phyloP scores from a whole-genome alignment of 2,888 invertebrate species.

The Heteropelma amictum region DNA sequence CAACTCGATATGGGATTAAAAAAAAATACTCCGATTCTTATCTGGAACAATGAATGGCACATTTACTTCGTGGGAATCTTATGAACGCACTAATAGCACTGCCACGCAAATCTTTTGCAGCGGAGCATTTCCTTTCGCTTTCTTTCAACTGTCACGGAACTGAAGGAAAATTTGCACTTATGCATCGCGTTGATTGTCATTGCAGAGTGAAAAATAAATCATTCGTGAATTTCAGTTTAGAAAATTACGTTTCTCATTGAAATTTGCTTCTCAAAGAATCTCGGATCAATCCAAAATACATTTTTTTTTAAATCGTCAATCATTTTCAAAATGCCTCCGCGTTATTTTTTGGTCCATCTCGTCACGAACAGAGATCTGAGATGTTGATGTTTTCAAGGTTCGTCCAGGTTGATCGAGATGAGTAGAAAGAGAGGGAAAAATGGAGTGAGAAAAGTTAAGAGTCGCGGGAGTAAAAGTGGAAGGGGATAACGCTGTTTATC shows the following conservation, averaged over 20 bases:
- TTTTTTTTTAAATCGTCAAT: no score
- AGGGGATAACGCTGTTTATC: slow-evolving; percentile 61
- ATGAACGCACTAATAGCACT: slow-evolving; percentile 15
- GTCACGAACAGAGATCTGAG: slow-evolving; percentile 20
- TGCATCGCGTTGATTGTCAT: background rate
- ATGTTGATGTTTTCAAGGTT: slow-evolving; percentile 3
- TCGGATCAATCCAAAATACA: background rate
- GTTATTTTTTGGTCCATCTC: background rate
- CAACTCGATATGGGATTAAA: slow-evolving; percentile 3
- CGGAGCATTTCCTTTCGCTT: slow-evolving; percentile 41
- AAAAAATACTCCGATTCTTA: slow-evolving; percentile 36
- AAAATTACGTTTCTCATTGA: background rate
- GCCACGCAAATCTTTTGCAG: background rate
- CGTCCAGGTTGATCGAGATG: slow-evolving; percentile 53
- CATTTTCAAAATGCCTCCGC: slow-evolving; percentile 12
- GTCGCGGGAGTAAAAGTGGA: slow-evolving; percentile 56
- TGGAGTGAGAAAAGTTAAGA: slow-evolving; percentile 21
- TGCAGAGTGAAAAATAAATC: background rate
- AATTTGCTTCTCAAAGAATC: background rate
- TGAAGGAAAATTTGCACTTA: background rate
- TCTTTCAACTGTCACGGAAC: slow-evolving; percentile 15
- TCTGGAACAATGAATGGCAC: slow-evolving; percentile 39
- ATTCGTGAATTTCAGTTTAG: no score
- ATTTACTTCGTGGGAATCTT: slow-evolving; percentile 39
- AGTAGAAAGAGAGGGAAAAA: slow-evolving; percentile 14